A percentile compares a stretch with the other conserved stretches of the same genome.
These are phyloP conservation scores for Thripadectes ignobilis DNA, from an alignment of 2,797 vertebrate species.

Conservation along the genomic window DNA sequence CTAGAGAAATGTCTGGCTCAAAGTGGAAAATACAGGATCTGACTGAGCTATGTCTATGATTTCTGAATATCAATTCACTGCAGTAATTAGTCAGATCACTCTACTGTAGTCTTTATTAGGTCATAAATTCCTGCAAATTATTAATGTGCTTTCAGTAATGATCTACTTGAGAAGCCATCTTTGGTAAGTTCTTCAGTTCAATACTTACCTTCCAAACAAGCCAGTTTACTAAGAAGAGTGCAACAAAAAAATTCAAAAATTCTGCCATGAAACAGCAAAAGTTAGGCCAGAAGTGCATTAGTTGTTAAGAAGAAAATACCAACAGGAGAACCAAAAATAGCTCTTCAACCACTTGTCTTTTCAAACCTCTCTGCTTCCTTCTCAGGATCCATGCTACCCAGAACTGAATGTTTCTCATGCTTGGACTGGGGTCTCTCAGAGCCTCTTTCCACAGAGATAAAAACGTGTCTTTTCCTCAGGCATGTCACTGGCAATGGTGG, in stretches of 20 bases:
- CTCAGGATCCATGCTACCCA: not conserved
- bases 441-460: not conserved
- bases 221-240: not conserved
- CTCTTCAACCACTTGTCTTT: not conserved
- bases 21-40: not conserved
- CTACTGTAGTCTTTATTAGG: not conserved
- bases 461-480: not conserved
- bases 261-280: not conserved
- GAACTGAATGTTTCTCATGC: not conserved
- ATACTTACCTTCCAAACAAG: not conserved
- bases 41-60: not conserved
- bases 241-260: not conserved
- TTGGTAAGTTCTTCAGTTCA: not conserved
- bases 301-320: conserved; percentile 19
- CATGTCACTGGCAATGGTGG: not conserved
- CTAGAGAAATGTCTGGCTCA: not conserved
- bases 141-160: not conserved
- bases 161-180: not conserved
- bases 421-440: not conserved
- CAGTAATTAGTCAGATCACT: not conserved
- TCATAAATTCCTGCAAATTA: not conserved
- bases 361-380: not conserved
- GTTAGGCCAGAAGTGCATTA: not conserved
- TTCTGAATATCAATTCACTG: not conserved
- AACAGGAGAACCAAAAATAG: conserved; percentile 1